Percentiles rank a stretch among this genome's conserved stretches.
Conservation (phyloP, 2,113 vertebrate genomes). For the Benitochromis conjunctus region DNA sequence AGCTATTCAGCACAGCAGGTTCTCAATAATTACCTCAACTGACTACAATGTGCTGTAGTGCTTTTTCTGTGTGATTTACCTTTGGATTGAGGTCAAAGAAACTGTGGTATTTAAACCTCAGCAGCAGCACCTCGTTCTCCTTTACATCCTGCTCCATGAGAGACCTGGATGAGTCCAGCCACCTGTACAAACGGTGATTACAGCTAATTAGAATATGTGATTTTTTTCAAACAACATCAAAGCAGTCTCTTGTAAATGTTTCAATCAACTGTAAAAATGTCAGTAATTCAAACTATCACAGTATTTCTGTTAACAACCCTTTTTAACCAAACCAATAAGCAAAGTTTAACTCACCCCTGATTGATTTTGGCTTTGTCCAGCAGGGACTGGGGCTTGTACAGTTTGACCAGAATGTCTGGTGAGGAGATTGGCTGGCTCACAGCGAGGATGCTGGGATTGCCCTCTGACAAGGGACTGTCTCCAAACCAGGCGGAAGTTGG, state of each 20-base stretch:
- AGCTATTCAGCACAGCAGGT: background rate
- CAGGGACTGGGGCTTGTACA: conserved; percentile 96
- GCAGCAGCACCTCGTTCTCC: conserved; percentile 93
- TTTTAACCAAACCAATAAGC: background rate
- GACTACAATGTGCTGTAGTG: background rate
- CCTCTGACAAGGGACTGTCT: conserved; percentile 95
- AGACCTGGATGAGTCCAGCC: conserved; percentile 96
- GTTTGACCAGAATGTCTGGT: conserved; percentile 91
- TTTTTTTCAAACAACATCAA: background rate
- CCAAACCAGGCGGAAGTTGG: conserved; percentile 98
- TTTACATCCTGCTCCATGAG: conserved; percentile 99
- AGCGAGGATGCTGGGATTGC: conserved; percentile 95
- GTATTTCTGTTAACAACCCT: background rate
- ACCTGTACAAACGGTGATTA: conserved; percentile 70
- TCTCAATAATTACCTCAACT: background rate
- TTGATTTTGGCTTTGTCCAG: conserved; percentile 99
- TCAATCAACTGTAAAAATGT: background rate
- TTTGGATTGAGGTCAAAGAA: conserved; percentile 99
- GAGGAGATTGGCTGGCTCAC: conserved; percentile 95
- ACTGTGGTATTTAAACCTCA: conserved; percentile 99
- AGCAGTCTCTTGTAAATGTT: background rate
- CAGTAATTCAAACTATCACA: background rate
- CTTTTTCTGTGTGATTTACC: conserved; percentile 67
- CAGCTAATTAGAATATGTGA: background rate
- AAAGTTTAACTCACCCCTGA: conserved; percentile 85